phyloP scores from a whole-genome alignment of 1,140 invertebrate species.

The Cherax destructor region DNA sequence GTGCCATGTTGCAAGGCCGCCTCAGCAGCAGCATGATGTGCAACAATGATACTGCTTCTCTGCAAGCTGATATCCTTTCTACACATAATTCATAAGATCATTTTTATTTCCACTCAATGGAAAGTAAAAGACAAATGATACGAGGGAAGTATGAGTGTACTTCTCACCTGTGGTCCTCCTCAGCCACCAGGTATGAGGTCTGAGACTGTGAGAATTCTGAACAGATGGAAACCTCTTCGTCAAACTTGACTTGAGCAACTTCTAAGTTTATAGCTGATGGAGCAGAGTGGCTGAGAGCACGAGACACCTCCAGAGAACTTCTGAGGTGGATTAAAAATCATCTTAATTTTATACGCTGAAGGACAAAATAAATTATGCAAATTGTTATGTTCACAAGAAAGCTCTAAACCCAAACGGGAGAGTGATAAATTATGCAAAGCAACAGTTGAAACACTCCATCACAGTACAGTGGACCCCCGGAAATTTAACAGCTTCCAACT shows the following conservation, averaged over 20 bases:
- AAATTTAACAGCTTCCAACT: too few relatives aligned
- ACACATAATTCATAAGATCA: too few relatives aligned
- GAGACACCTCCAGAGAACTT: slow-evolving; percentile 80
- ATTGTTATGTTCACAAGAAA: too few relatives aligned
- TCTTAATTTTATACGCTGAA: background rate
- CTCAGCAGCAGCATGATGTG: too few relatives aligned
- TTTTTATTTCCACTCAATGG: too few relatives aligned
- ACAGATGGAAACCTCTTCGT: slow-evolving; percentile 73
- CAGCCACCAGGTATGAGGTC: slow-evolving; percentile 13
- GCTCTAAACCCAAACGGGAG: too few relatives aligned
- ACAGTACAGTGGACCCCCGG: too few relatives aligned
- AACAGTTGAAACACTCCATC: too few relatives aligned
- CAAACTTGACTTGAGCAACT: slow-evolving; percentile 82
- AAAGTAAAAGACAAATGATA: too few relatives aligned
- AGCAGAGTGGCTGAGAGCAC: slow-evolving; percentile 87
- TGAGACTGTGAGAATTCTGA: slow-evolving; percentile 48
- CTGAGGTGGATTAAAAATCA: slow-evolving; percentile 27
- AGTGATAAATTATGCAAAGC: background rate
- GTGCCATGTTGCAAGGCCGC: too few relatives aligned
- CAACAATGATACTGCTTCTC: too few relatives aligned
- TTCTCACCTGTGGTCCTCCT: slow-evolving; percentile 13
- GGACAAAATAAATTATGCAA: background rate
- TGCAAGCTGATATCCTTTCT: too few relatives aligned
- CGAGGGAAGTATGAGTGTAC: background rate
- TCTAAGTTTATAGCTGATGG: slow-evolving; percentile 91